Evolutionary conservation across 2,113 vertebrate genomes (phyloP).

Genomic region (Herpailurus yagouaroundi): DNA sequence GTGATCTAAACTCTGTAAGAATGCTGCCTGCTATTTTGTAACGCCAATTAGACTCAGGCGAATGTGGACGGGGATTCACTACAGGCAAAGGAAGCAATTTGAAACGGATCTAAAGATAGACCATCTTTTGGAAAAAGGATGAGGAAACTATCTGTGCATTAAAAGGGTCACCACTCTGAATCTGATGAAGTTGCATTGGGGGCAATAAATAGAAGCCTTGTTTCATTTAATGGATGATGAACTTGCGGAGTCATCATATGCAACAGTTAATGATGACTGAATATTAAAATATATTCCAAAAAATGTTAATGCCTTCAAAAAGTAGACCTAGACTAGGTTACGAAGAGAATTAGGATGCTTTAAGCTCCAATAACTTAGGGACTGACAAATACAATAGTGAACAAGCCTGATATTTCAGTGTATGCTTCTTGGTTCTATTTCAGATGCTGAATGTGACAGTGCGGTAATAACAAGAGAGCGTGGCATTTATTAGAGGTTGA

Average conservation of each 20-base stretch:
- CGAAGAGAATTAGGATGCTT: not conserved
- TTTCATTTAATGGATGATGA: not conserved
- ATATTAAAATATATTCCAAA: not conserved
- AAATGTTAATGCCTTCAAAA: not conserved
- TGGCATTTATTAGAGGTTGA: not conserved
- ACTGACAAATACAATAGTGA: not conserved
- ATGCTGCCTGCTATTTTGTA: not conserved
- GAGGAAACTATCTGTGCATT: not conserved
- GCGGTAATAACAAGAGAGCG: not conserved
- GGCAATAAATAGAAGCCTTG: not conserved
- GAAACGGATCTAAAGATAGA: not conserved
- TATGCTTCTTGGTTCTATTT: not conserved
- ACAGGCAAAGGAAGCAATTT: not conserved
- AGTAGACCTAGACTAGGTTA: not conserved
- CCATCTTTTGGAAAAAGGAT: not conserved
- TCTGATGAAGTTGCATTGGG: not conserved
- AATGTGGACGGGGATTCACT: not conserved
- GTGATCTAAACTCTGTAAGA: not conserved
- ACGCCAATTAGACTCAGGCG: not conserved
- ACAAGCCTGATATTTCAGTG: not conserved
- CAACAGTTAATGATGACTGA: not conserved
- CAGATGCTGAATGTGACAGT: not conserved
- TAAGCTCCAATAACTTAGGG: not conserved
- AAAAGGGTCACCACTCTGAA: not conserved
- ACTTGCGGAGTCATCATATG: not conserved